phyloP scores from a whole-genome alignment of 2,888 invertebrate species.

The Aleiodes alternator region DNA sequence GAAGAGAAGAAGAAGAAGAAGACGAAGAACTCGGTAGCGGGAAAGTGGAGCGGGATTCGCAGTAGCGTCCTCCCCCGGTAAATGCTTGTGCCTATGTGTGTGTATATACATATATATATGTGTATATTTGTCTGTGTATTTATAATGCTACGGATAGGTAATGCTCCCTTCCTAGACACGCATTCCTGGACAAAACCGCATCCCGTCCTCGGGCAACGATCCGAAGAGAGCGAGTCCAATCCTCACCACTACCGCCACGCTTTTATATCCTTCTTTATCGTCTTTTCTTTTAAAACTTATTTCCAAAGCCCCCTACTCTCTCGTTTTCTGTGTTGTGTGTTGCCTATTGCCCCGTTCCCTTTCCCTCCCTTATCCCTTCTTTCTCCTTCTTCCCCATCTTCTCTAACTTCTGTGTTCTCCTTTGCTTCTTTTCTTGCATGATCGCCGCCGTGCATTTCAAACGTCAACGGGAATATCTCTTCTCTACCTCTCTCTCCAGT shows the following conservation, averaged over 20 bases:
- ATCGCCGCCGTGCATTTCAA: slow-evolving; percentile 35
- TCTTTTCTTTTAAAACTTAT: too few species aligned
- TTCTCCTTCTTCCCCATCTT: slow-evolving; percentile 18
- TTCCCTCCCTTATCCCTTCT: slow-evolving; percentile 36
- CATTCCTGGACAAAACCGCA: slow-evolving; percentile 62
- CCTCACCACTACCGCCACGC: slow-evolving; percentile 37
- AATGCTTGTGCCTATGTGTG: slow-evolving; percentile 25
- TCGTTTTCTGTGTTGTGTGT: neutral
- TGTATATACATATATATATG: slow-evolving; percentile 26
- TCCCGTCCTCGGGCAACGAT: slow-evolving; percentile 59
- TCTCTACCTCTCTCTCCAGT: neutral
- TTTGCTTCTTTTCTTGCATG: slow-evolving; percentile 29
- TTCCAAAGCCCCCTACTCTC: neutral
- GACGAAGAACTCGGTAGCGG: slow-evolving; percentile 14
- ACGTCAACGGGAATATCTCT: slow-evolving; percentile 34
- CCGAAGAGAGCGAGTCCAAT: slow-evolving; percentile 46
- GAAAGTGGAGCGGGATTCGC: slow-evolving; percentile 55
- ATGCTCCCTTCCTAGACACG: slow-evolving; percentile 51
- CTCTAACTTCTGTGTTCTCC: slow-evolving; percentile 18
- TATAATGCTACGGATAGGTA: slow-evolving; percentile 22
- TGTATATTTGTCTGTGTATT: slow-evolving; percentile 35
- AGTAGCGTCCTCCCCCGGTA: slow-evolving; percentile 2
- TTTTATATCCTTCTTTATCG: slow-evolving; percentile 38
- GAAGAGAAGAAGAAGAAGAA: slow-evolving; percentile 36
- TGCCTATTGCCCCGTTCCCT: slow-evolving; percentile 45